A percentile compares a stretch with the other conserved stretches of the same genome.
These are phyloP conservation scores for Chymomyza costata DNA, from an alignment of 1,140 invertebrate genomes.

Conservation along the genomic window DNA sequence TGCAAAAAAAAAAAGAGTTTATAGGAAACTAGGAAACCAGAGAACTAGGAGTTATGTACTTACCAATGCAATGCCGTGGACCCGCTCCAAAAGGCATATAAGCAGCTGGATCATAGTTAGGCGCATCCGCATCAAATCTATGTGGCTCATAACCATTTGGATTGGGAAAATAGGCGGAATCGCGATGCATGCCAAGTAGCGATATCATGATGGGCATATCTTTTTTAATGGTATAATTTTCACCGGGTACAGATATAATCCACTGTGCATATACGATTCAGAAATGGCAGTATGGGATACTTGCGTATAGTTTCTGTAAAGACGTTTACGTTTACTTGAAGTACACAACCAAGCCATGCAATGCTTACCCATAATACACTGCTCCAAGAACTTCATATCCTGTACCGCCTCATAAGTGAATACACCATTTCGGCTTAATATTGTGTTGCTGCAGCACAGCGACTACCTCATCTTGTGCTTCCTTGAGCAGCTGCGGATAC, in stretches of 20 bases:
- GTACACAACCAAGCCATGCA: too few relatives aligned
- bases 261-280: constrained; percentile 65
- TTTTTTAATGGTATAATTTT: constrained; percentile 65
- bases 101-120: constrained; percentile 38
- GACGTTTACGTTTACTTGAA: background rate
- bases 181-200: constrained; percentile 66
- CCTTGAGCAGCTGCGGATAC: constrained; percentile 18
- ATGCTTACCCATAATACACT: constrained; percentile 62
- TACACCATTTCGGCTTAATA: constrained; percentile 33
- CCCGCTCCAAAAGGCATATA: constrained; percentile 82
- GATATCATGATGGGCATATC: constrained; percentile 71
- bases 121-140: constrained; percentile 77
- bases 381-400: constrained; percentile 77
- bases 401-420: constrained; percentile 76
- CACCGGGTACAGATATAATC: constrained; percentile 66
- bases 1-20: constrained; percentile 1
- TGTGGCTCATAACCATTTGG: constrained; percentile 80
- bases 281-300: constrained; percentile 77
- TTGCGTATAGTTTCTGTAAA: constrained; percentile 77
- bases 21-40: background rate
- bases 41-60: too few relatives aligned
- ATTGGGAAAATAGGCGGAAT: constrained; percentile 78
- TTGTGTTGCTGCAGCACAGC: constrained; percentile 64
- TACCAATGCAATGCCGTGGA: constrained; percentile 80
- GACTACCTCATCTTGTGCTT: constrained; percentile 75